Evolutionary conservation across 2,797 vertebrate species (phyloP), one percentile per base, ranked within the genome.

Genomic region (Sternotherus odoratus): DNA sequence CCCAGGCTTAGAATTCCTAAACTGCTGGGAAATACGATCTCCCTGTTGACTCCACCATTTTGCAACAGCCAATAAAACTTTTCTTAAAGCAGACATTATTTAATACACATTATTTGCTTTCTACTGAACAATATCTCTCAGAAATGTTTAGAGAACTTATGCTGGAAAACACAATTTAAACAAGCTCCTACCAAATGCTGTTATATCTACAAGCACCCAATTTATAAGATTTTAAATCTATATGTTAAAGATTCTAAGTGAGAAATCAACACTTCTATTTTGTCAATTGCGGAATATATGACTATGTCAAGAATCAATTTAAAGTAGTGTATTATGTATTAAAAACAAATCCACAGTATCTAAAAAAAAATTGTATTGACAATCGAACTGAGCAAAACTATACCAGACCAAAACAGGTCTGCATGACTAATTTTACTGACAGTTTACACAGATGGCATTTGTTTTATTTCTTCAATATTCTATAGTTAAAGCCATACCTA

Each of bases 131-230:
- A 63, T 57, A 88, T 5, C 83, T 74, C 85, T 8, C 6, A 12
- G 26, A 46, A 13, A 43, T 24, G 60, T 51, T 4, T 63, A 72
- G 49, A n/a, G 53, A 86, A 82, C 15, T 16, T 48, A 75, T n/a
- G 43, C 77, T 19, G 48, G 83, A 84, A 92, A 93, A 86, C 28
- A 85, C 36, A 5, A 48, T 81, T 92, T 60, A 63, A 87, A 87
- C 82, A 66, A 90, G 19, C 9, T 77, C 21, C 89, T 63, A 33
- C 82, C 11, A 94, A 93, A 74, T 82, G 85, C 78, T 74, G 26
- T 43, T 56, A 63, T 12, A 48, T n/a, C 19, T 11, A 51, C 17
- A 91, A 87, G 91, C n/a, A 0, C 4, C 2, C 39, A 84, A 82
- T 46, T 57, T 66, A 36, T 24, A 69, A 12, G 63, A n/a, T 8